Conservation (phyloP, 2,113 vertebrate genomes). For the Oncorhynchus masou region DNA sequence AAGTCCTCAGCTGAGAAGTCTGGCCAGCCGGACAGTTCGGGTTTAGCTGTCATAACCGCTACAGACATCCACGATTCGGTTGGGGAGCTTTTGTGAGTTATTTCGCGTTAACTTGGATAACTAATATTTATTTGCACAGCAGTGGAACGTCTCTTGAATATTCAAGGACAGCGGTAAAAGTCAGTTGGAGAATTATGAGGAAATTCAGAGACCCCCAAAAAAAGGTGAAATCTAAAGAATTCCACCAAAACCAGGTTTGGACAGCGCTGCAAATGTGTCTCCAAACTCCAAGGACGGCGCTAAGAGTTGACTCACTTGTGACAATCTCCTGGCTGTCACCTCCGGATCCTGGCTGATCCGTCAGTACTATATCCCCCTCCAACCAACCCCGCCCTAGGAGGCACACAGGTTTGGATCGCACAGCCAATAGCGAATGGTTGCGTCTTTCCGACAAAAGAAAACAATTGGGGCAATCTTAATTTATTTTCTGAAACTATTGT, state of each 20-base stretch:
- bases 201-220: too few relatives aligned
- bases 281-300: slow-evolving; percentile 11
- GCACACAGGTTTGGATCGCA: slow-evolving; percentile 18
- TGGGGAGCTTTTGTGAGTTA: background rate
- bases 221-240: too few relatives aligned
- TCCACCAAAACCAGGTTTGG: too few relatives aligned
- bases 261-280: background rate
- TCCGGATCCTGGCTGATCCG: slow-evolving; percentile 54
- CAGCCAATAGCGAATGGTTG: slow-evolving; percentile 47
- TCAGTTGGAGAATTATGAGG: too few relatives aligned
- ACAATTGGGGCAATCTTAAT: background rate
- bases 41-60: slow-evolving; percentile 31
- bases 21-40: slow-evolving; percentile 61
- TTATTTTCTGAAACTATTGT: background rate
- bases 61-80: slow-evolving; percentile 2
- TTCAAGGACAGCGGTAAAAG: too few relatives aligned
- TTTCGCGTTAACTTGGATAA: background rate
- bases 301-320: slow-evolving; percentile 7
- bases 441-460: background rate
- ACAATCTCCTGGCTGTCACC: slow-evolving; percentile 34
- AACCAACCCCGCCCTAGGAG: slow-evolving; percentile 33
- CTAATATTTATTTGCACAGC: too few relatives aligned
- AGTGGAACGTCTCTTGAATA: too few relatives aligned
- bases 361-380: slow-evolving; percentile 20
- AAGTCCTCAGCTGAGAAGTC: slow-evolving; percentile 59